phyloP scores from a whole-genome alignment of 2,113 vertebrate species.

The Elachura formosa region DNA sequence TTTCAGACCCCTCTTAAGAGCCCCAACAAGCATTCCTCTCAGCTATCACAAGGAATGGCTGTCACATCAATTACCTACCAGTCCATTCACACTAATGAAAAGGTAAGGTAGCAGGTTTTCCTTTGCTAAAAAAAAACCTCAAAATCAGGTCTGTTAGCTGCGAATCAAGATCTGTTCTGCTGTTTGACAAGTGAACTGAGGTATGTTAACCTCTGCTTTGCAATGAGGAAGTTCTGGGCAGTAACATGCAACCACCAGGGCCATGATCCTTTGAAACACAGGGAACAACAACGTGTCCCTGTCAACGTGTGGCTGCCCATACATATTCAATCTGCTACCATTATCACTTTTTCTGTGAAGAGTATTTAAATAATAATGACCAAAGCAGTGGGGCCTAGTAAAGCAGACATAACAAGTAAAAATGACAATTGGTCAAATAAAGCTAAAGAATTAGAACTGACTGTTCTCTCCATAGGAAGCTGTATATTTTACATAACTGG shows the following conservation, averaged over 20 bases:
- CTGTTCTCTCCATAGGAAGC: background rate
- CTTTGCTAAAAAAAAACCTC: background rate
- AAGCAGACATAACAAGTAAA: background rate
- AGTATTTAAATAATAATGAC: background rate
- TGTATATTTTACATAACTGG: background rate
- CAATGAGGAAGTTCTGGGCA: background rate
- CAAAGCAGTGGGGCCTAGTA: background rate
- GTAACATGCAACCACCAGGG: background rate
- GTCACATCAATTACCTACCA: background rate
- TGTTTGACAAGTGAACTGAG: background rate
- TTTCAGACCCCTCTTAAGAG: background rate
- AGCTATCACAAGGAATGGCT: background rate
- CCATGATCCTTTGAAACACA: accelerated
- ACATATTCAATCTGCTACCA: background rate
- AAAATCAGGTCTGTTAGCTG: background rate
- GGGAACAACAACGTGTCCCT: accelerated
- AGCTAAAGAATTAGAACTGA: background rate
- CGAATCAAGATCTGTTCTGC: background rate
- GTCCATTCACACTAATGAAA: background rate
- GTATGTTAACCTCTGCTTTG: background rate
- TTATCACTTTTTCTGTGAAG: background rate
- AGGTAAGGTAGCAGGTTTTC: background rate
- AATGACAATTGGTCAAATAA: background rate
- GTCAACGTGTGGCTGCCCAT: background rate
- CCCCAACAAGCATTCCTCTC: background rate